A percentile compares a stretch with the other conserved stretches of the same genome.
Conservation (phyloP, 2,888 invertebrate genomes). For the Lochmaea capreae region DNA sequence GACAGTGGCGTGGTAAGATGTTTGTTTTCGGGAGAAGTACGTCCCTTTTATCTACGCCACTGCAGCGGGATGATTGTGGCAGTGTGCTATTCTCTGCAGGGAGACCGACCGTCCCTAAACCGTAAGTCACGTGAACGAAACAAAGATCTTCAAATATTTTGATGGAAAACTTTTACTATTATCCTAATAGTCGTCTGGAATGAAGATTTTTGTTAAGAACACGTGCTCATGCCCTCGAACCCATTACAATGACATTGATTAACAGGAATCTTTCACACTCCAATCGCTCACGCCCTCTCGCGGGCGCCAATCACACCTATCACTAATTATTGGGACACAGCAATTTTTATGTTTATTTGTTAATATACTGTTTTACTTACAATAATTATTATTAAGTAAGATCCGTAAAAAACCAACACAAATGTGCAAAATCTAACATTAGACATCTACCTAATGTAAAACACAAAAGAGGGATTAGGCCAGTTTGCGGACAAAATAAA, state of each 20-base stretch:
- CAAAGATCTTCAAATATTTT: neutral
- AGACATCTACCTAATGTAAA: conserved; percentile 42
- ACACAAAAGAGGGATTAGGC: conserved; percentile 42
- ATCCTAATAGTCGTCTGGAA: neutral
- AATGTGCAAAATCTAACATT: conserved; percentile 45
- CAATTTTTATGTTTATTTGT: conserved; percentile 56
- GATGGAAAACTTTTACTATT: neutral
- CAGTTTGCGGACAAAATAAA: neutral
- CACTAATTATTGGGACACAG: conserved; percentile 67
- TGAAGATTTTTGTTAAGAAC: conserved; percentile 20
- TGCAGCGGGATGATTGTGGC: conserved; percentile 57
- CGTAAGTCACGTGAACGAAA: conserved; percentile 34
- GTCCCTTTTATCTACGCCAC: conserved; percentile 56
- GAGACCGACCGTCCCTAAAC: conserved; percentile 63
- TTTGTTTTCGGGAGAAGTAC: conserved; percentile 34
- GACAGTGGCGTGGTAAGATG: conserved; percentile 7
- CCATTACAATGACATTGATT: conserved; percentile 53
- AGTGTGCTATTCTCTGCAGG: conserved; percentile 60
- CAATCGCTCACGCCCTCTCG: conserved; percentile 43
- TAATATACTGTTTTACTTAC: conserved; percentile 55
- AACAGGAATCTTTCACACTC: conserved; percentile 51
- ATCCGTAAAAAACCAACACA: conserved; percentile 55
- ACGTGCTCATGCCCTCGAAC: conserved; percentile 50
- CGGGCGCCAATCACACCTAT: conserved; percentile 59
- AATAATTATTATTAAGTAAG: conserved; percentile 57